Base-by-base conservation (phyloP, 2,888 invertebrate species). In the Panzeria rudis region DNA sequence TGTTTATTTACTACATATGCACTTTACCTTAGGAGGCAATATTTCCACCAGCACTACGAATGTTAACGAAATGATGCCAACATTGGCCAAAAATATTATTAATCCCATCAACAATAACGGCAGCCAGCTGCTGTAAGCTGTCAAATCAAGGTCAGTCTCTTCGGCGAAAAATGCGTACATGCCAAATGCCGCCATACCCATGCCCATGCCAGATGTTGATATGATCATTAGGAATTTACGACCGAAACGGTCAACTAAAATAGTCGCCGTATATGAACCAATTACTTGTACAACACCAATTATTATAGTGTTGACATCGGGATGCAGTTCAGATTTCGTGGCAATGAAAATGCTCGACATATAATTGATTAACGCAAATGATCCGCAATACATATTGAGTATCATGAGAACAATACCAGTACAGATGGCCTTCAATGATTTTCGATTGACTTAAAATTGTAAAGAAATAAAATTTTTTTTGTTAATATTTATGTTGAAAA, bases 21-120 rank as follows among this genome's bases (percentile, higher is more conserved):
- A 61, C 66, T 71, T 32, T 84, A 92, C 92, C 89, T 91, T 92
- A 0, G 88, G 83, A 1, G 92, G 92, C 73, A 92, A 87, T 5
- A 92, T 88, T 83, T 92, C 92, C 0, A 91, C 90, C 0, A 92
- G 44, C 1, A 92, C 87, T 0, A 92, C 88, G 69, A 91, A 90
- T 20, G 91, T 89, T 2, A 92, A 80, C 0, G 92, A 89, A n/a
- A 90, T 87, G 0, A 92, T 80, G 17, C 92, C 92, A 35, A 92
- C 86, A 17, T 91, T 91, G 0, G 88, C 91, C 13, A 90, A 25
- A 66, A 92, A 91, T 64, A 92, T 89, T 0, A 89, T 89, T 0
- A 89, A 50, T 0, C 91, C 90, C 89, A 92, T 89, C 7, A 91
- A 68, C 2, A 89, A 54, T 13, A 91, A 69, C 0, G 92, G 92